Base-by-base conservation (phyloP, 2,797 vertebrate genomes). In the Megaceryle alcyon region DNA sequence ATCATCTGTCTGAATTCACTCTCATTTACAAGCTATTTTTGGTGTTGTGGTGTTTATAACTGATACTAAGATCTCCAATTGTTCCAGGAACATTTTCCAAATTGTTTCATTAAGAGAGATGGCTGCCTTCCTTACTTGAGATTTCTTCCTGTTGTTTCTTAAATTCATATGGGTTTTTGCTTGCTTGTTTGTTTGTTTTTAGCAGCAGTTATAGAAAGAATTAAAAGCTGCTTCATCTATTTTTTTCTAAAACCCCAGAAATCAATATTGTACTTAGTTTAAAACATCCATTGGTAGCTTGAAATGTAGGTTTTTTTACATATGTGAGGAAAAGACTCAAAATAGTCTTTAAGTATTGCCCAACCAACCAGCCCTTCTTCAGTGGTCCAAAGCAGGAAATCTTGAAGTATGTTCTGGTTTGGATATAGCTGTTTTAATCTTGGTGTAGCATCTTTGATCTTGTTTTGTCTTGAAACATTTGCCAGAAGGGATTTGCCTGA, bases 381-480 rank as follows among this genome's bases (percentile, higher is more conserved):
- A 43, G 60, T 83, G 65, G 49, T 77, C 76, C 85, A 63, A 61
- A 93, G 76, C 43, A 59, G 86, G 70, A 96, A 86, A 86, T 22
- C 46, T 35, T 90, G 56, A 69, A 84, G 77, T 63, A 60, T 56
- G 56, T 37, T 86, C 82, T 90, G 49, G 23, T 85, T 86, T 91
- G 82, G 39, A 79, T 89, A 65, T 39, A 91, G 56, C 18, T 18
- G 20, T 78, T 92, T 86, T 87, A 91, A 70, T 86, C 80, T 91
- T 37, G 21, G 29, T 69, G 35, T 61, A 82, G 82, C 73, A 84
- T 93, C 83, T 91, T 94, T 72, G 69, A 82, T 93, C 66, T 84
- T 93, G 76, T 73, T 87, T 81, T 72, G 49, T 83, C 80, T 90
- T 86, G 69, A 93, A 95, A 86, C 54, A 43, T 88, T 95, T 94